These are phyloP conservation scores for Phyto melanocephala DNA, from an alignment of 2,888 invertebrate species.

Conservation along the genomic window DNA sequence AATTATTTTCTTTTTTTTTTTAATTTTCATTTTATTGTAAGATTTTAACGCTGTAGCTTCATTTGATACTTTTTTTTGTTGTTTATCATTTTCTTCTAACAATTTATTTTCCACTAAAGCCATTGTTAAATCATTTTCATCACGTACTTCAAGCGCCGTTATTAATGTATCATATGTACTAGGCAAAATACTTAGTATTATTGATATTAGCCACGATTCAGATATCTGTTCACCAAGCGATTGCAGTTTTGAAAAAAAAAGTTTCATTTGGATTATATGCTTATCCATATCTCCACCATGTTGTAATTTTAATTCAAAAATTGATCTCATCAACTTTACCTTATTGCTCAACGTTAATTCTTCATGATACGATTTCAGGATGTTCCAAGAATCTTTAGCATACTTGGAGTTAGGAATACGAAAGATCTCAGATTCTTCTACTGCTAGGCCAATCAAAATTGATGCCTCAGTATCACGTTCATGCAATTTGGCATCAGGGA, in stretches of 20 bases:
- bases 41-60: no score
- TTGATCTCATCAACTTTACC: constrained; percentile 35
- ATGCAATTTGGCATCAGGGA: constrained; percentile 5
- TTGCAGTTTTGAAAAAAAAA: background rate
- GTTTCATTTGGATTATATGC: background rate
- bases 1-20: background rate
- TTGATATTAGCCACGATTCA: constrained; percentile 2
- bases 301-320: constrained; percentile 6
- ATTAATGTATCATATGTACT: constrained; percentile 9
- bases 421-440: no score
- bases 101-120: constrained; percentile 4
- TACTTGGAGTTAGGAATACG: no score
- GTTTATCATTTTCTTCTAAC: background rate
- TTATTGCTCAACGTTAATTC: background rate
- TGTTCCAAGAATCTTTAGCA: constrained; percentile 14
- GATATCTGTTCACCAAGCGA: constrained; percentile 19
- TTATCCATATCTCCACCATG: no score
- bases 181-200: background rate
- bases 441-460: constrained; percentile 18
- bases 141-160: constrained; percentile 46
- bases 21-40: no score
- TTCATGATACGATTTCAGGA: no score
- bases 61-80: no score
- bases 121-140: constrained; percentile 10
- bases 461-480: constrained; percentile 38